Evolutionary conservation across 2,888 invertebrate genomes (phyloP), one percentile per base, ranked within the genome.

Genomic region (Pachymerium ferrugineum): DNA sequence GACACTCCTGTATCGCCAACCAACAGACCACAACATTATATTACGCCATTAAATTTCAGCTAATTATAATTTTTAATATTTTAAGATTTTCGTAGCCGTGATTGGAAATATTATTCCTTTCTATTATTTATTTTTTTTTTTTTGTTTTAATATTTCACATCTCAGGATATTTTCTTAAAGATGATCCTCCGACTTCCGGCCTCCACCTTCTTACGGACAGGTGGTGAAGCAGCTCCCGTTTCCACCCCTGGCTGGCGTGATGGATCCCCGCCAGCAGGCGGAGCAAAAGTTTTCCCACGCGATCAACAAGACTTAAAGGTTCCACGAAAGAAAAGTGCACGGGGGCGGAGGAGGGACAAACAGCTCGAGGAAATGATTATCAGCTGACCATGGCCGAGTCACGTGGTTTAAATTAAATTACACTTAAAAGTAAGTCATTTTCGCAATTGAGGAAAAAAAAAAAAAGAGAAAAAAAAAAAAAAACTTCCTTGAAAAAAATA

Each of bases 181-280:
- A 62, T 25, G 6, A 62, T 38, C 38, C 22, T 62, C 25, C 6
- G 28, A 62, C 62, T 62, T 62, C 62, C 62, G 22, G 62, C n/a
- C 62, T 62, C 28, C 62, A 62, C 28, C 62, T 62, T 62, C 62
- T 28, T 62, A 28, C 28, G 62, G 62, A 62, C 62, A 62, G 62
- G 62, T 62, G 62, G 62, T 62, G 62, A 62, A 62, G 62, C 62
- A 62, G 62, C 62, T 62, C 62, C 62, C 62, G 62, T 62, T 62
- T 62, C 62, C 62, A 62, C 62, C 62, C 62, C 62, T 62, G 62
- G 62, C 62, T 62, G 62, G 62, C 62, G 62, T 62, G 62, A 25
- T 62, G 62, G 62, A 62, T 62, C 62, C 62, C 62, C 62, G 62
- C 62, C 62, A 62, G 62, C 62, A 62, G 62, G 62, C 62, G 62